These are phyloP conservation scores for Hyles vespertilio DNA, from an alignment of 1,140 invertebrate genomes.

Conservation along the genomic window DNA sequence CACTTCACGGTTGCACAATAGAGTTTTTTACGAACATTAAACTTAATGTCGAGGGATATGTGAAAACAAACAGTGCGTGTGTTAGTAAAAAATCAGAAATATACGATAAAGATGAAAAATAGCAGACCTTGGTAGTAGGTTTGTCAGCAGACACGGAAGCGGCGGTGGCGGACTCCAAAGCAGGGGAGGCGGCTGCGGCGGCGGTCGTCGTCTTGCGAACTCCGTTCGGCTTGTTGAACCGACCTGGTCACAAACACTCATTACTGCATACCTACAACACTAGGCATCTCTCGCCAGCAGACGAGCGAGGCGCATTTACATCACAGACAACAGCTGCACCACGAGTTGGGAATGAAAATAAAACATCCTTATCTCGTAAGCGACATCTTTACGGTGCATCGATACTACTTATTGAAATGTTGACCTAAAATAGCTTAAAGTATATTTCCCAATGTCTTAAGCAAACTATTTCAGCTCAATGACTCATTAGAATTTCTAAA, in stretches of 20 bases:
- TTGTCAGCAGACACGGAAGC: slow-evolving; percentile 45
- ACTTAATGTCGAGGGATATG: no score
- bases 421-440: no score
- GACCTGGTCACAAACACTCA: slow-evolving; percentile 50
- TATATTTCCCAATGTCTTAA: no score
- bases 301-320: no score
- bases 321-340: no score
- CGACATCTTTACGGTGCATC: no score
- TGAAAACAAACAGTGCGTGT: no score
- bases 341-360: no score
- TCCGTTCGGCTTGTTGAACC: slow-evolving; percentile 57
- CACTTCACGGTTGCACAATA: neutral
- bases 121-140: slow-evolving; percentile 47
- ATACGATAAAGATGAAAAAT: neutral
- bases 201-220: slow-evolving; percentile 45
- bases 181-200: slow-evolving; percentile 10
- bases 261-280: slow-evolving; percentile 16
- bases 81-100: neutral
- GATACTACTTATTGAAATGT: no score
- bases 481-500: no score
- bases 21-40: neutral
- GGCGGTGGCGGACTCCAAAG: slow-evolving; percentile 31
- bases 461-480: no score
- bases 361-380: no score
- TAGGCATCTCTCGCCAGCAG: neutral